phyloP scores from a whole-genome alignment of 1,140 invertebrate species.

The Zaprionus taronus region DNA sequence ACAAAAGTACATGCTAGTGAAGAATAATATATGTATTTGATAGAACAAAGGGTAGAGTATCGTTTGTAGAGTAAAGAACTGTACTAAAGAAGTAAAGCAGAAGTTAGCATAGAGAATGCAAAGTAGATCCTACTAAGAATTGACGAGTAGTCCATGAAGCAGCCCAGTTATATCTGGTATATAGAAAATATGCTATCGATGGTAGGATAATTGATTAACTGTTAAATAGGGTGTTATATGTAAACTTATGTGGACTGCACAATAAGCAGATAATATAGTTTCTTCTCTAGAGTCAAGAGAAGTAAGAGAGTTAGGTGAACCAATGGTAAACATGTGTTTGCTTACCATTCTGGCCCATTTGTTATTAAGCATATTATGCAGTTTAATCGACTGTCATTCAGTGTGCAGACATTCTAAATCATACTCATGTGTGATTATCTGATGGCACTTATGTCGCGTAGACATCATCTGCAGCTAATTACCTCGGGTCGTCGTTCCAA shows the following conservation, averaged over 20 bases:
- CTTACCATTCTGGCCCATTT: not conserved
- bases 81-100: too few relatives aligned
- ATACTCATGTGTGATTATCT: not conserved
- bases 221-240: not conserved
- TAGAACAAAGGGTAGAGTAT: too few relatives aligned
- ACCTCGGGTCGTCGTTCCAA: not conserved
- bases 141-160: too few relatives aligned
- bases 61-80: too few relatives aligned
- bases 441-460: not conserved
- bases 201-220: not conserved
- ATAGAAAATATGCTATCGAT: not conserved
- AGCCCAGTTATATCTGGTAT: too few relatives aligned
- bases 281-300: not conserved
- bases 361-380: not conserved
- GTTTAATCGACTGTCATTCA: not conserved
- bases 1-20: too few relatives aligned
- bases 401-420: slow-evolving; percentile 2
- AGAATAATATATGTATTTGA: too few relatives aligned
- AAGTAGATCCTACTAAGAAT: too few relatives aligned
- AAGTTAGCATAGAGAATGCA: too few relatives aligned
- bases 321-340: not conserved
- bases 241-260: too few relatives aligned
- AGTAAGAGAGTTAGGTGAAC: not conserved
- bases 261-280: too few relatives aligned
- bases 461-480: not conserved